These are phyloP conservation scores for Bombycilla garrulus DNA, from an alignment of 2,113 vertebrate species.

Conservation along the genomic window DNA sequence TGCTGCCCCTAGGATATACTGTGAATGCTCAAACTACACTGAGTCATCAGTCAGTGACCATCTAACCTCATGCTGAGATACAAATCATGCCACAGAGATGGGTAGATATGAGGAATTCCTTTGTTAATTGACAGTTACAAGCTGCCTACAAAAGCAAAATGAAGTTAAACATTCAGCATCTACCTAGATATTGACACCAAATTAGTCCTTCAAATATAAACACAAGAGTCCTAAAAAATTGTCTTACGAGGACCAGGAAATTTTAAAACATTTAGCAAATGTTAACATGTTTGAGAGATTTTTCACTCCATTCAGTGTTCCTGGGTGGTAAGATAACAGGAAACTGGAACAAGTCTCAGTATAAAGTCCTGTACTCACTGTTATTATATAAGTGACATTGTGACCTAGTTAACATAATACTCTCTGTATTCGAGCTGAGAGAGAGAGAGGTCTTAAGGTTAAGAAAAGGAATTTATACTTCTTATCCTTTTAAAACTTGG, in stretches of 20 bases:
- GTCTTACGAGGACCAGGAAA: accelerated
- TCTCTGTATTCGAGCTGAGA: background rate
- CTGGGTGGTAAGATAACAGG: background rate
- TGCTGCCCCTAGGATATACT: background rate
- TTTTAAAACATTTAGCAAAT: background rate
- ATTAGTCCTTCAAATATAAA: background rate
- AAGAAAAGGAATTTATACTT: background rate
- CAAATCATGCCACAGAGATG: background rate
- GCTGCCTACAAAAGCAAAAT: background rate
- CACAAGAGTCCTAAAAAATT: background rate
- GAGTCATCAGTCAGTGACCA: conserved; percentile 12
- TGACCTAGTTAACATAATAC: background rate
- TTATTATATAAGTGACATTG: background rate
- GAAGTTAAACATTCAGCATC: background rate
- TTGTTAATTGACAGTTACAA: background rate
- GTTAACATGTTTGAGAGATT: background rate
- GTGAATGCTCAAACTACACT: background rate
- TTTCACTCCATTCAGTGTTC: background rate
- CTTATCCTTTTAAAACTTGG: background rate
- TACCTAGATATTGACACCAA: background rate
- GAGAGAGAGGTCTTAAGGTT: background rate
- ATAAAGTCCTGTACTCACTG: background rate
- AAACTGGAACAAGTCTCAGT: background rate
- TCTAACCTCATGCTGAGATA: background rate
- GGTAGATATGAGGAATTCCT: background rate